These are phyloP conservation scores for Fistularia commersonii DNA, from an alignment of 2,797 vertebrate species.

Conservation along the genomic window DNA sequence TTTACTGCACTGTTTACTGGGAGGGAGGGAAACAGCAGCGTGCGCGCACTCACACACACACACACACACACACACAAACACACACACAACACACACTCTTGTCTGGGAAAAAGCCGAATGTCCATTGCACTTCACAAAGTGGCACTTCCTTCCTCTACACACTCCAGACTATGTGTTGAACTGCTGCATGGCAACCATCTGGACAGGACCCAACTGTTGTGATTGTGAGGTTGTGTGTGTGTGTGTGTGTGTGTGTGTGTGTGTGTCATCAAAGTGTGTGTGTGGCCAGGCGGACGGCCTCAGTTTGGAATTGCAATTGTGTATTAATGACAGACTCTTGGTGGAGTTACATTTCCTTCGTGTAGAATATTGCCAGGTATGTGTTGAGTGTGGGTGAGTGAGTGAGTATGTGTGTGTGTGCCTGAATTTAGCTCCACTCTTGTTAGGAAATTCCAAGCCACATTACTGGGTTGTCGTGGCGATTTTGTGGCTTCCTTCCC, in stretches of 20 bases:
- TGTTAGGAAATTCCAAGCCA: slow-evolving; percentile 72
- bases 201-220: slow-evolving; percentile 65
- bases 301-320: slow-evolving; percentile 41
- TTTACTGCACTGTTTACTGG: slow-evolving; percentile 36
- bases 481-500: not conserved
- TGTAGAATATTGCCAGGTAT: slow-evolving; percentile 48
- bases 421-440: slow-evolving; percentile 62
- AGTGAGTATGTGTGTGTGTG: slow-evolving; percentile 32
- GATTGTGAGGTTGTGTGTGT: slow-evolving; percentile 41
- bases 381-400: slow-evolving; percentile 26
- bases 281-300: slow-evolving; percentile 37
- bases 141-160: slow-evolving; percentile 76
- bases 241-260: slow-evolving; percentile 19
- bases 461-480: slow-evolving; percentile 63
- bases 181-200: slow-evolving; percentile 72
- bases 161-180: slow-evolving; percentile 67
- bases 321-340: slow-evolving; percentile 39
- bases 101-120: slow-evolving; percentile 61
- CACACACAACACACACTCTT: no score
- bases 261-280: no score
- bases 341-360: slow-evolving; percentile 37
- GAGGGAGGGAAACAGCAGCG: slow-evolving; percentile 5
- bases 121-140: slow-evolving; percentile 66
- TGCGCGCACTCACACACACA: not conserved
- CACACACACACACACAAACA: slow-evolving; percentile 13